Evolutionary conservation across 1,140 invertebrate species (phyloP), one percentile per base, ranked within the genome.

Genomic region (Pogonognathellus flavescens): DNA sequence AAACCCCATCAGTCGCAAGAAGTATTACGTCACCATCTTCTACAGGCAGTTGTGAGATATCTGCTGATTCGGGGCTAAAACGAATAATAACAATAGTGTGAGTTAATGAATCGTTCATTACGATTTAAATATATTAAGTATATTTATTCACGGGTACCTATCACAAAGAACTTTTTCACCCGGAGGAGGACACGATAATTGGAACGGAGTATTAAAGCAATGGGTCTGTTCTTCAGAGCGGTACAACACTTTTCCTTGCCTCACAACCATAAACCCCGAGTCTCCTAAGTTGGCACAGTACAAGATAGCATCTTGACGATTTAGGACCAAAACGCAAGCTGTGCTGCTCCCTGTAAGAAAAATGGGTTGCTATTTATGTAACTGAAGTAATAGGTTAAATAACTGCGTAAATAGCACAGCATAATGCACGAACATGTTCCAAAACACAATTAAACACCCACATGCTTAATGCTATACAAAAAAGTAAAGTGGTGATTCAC

Each of bases 211-310:
- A 92, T 99, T 99, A 91, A 99, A 99, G 91, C 99, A 99, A 91
- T 99, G 98, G 89, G 98, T 97, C 90, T 99, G 98, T 91, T 99
- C 98, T 89, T 96, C 95, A 0, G 96, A 98, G 83, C 96, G 93
- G 91, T 97, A 96, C 22, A 99, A 94, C 16, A 99, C 94, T 88
- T 95, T 93, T 0, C 95, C 95, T 60, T 94, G 93, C 18, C 98
- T 92, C 59, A 99, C 95, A 53, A 99, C 94, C 90, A 99, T 94
- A 91, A 97, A 99, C 16, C 98, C 98, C 90, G 97, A 98, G 91
- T 99, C 98, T n/a, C 98, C 98, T 87, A 99, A 97, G 92, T 99
- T 99, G 13, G 98, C 97, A 10, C 97, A 95, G 89, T 98, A 97
- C 88, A 99, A 93, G 85, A 94, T 95, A 89, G 94, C 95, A 85